A percentile compares a stretch with the other conserved stretches of the same genome.
Evolutionary conservation across 2,888 invertebrate species (phyloP).

Genomic region (Antheraea yamamai): DNA sequence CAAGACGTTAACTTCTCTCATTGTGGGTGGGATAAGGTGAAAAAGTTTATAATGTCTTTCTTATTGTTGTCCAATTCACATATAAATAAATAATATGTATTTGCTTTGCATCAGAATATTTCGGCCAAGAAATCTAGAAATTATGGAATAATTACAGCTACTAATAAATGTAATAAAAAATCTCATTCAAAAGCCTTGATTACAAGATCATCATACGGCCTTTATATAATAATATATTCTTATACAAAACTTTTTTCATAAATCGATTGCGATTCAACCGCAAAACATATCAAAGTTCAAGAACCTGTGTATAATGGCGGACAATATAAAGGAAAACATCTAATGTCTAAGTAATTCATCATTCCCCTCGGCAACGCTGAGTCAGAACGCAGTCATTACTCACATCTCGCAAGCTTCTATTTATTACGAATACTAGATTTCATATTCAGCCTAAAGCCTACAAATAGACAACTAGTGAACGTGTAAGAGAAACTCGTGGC

Average conservation of each 20-base stretch:
- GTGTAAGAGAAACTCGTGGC: constrained; percentile 14
- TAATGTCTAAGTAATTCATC: constrained; percentile 34
- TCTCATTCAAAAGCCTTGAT: not conserved
- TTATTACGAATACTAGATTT: constrained; percentile 35
- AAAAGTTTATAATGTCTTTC: no score
- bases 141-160: no score
- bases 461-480: constrained; percentile 17
- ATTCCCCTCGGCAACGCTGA: constrained; percentile 29
- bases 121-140: no score
- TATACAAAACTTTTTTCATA: not conserved
- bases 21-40: no score
- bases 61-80: no score
- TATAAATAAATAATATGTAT: no score
- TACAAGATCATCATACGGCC: not conserved
- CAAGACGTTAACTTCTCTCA: no score
- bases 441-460: constrained; percentile 18
- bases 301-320: constrained; percentile 15
- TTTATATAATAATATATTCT: not conserved
- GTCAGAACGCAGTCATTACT: constrained; percentile 37
- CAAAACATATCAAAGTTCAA: constrained; percentile 14
- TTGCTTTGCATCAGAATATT: no score
- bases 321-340: constrained; percentile 22
- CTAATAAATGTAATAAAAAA: not conserved
- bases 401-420: constrained; percentile 32
- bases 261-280: not conserved